Evolutionary conservation across 2,888 invertebrate genomes (phyloP).

Genomic region (Busseola fusca): DNA sequence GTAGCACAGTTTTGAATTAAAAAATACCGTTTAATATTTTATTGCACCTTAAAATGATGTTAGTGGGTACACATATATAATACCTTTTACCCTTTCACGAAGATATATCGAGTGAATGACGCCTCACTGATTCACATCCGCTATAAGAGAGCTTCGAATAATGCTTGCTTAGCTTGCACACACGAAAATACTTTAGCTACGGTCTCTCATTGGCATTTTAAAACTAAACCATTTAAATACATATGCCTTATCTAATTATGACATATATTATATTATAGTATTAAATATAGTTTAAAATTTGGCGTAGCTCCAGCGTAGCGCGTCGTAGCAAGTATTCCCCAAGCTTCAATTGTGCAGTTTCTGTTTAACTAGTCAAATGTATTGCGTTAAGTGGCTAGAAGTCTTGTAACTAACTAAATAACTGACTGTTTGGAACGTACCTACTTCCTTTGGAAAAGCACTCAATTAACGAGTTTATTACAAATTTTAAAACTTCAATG

Average conservation of each 20-base stretch:
- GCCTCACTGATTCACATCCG: slow-evolving; percentile 6
- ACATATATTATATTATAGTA: slow-evolving; percentile 60
- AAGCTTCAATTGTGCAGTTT: slow-evolving; percentile 58
- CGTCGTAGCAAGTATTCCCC: slow-evolving; percentile 58
- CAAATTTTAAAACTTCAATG: not conserved
- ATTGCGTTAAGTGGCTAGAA: slow-evolving; percentile 46
- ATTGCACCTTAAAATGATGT: slow-evolving; percentile 6
- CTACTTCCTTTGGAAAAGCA: slow-evolving; percentile 16
- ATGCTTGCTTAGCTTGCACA: slow-evolving; percentile 5
- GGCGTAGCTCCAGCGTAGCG: slow-evolving; percentile 73
- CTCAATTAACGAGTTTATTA: slow-evolving; percentile 8
- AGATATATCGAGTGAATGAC: slow-evolving; percentile 22
- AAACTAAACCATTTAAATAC: slow-evolving; percentile 49
- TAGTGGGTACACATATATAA: slow-evolving; percentile 17
- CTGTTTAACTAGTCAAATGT: slow-evolving; percentile 56
- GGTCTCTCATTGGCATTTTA: slow-evolving; percentile 28
- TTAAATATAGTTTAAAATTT: slow-evolving; percentile 70
- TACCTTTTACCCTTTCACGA: slow-evolving; percentile 28
- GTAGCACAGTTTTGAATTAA: not conserved
- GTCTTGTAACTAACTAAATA: slow-evolving; percentile 40
- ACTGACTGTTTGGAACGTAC: slow-evolving; percentile 22
- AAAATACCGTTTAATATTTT: slow-evolving; percentile 17
- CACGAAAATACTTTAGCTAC: slow-evolving; percentile 12
- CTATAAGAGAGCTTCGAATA: slow-evolving; percentile 17
- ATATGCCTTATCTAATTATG: slow-evolving; percentile 68